Percentiles rank a stretch among this genome's conserved stretches.
These are phyloP conservation scores for Vombatus ursinus DNA, from an alignment of 2,113 vertebrate genomes.

Conservation along the genomic window DNA sequence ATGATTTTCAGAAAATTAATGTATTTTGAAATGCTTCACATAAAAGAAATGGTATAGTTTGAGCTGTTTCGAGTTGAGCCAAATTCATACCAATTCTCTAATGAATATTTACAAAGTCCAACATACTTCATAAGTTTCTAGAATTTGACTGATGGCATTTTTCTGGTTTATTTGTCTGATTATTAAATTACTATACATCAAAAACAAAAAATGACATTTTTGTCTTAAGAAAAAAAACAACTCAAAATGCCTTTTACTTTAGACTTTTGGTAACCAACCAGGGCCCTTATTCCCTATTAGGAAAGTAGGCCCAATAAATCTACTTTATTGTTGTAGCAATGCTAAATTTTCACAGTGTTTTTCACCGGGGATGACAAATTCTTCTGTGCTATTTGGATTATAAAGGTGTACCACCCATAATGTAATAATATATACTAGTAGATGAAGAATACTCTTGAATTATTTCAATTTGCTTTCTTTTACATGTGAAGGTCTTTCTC, in stretches of 20 bases:
- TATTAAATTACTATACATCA: slow-evolving; percentile 27
- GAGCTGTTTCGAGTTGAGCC: slow-evolving; percentile 38
- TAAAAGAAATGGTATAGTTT: slow-evolving; percentile 61
- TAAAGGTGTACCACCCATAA: slow-evolving; percentile 56
- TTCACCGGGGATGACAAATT: slow-evolving; percentile 47
- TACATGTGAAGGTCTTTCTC: neutral
- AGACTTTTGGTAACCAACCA: slow-evolving; percentile 45
- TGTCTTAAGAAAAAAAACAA: slow-evolving; percentile 51
- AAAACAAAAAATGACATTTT: slow-evolving; percentile 42
- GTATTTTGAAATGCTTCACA: slow-evolving; percentile 22
- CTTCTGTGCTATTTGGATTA: slow-evolving; percentile 63
- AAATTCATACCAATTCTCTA: slow-evolving; percentile 61
- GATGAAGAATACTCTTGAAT: neutral
- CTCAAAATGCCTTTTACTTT: slow-evolving; percentile 51
- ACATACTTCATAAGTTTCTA: slow-evolving; percentile 45
- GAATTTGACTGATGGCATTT: slow-evolving; percentile 53
- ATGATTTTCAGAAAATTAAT: slow-evolving; percentile 50
- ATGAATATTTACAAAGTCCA: slow-evolving; percentile 61
- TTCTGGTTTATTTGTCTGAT: slow-evolving; percentile 46
- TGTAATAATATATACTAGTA: slow-evolving; percentile 38
- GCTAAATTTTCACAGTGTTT: slow-evolving; percentile 60
- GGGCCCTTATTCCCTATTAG: slow-evolving; percentile 41
- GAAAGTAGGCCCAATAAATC: slow-evolving; percentile 67
- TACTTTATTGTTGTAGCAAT: slow-evolving; percentile 50
- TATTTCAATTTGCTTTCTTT: neutral